phyloP scores from a whole-genome alignment of 2,113 vertebrate genomes.

The Leucosticte australis region DNA sequence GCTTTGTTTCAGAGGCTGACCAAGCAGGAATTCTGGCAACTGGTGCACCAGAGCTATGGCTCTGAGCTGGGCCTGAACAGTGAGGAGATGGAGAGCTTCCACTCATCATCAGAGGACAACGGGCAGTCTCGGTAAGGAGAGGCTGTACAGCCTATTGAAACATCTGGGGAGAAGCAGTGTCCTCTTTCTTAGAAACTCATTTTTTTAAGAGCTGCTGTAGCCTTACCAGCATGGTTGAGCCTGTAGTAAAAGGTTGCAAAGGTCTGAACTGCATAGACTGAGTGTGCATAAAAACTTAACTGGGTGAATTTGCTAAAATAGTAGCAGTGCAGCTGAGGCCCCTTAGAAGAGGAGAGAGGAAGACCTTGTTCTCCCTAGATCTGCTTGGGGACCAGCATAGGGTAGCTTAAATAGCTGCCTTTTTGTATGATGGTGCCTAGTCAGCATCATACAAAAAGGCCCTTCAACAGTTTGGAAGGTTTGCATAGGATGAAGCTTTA shows the following conservation, averaged over 20 bases:
- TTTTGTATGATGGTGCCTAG: background rate
- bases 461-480: background rate
- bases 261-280: background rate
- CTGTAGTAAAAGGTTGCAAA: background rate
- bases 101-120: conserved; percentile 74
- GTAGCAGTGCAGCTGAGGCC: background rate
- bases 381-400: background rate
- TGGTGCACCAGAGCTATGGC: conserved; percentile 93
- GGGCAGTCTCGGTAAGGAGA: conserved; percentile 78
- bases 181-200: background rate
- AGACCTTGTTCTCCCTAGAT: background rate
- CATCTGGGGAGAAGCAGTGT: background rate
- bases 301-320: background rate
- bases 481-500: no score
- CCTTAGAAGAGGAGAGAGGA: background rate
- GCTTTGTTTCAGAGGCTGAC: conserved; percentile 79
- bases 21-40: conserved; percentile 85
- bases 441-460: no score
- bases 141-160: background rate
- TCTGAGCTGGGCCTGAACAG: conserved; percentile 87
- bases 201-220: background rate
- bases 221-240: background rate
- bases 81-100: conserved; percentile 90
- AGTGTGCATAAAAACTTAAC: background rate
- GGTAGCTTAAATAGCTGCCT: background rate